phyloP scores from a whole-genome alignment of 2,888 invertebrate genomes.

The Thereva nobilitata region DNA sequence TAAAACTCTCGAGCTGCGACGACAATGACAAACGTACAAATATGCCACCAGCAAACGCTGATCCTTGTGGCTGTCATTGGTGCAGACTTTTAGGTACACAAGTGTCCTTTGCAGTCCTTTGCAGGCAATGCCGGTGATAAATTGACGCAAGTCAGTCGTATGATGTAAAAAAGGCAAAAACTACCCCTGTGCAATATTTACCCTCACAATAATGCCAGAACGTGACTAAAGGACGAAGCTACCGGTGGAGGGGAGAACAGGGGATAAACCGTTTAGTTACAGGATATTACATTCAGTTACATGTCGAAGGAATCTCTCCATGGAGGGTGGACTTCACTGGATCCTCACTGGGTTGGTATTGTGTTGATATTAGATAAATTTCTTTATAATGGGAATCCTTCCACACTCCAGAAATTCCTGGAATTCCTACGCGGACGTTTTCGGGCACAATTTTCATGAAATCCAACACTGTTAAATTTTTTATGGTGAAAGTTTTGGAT shows the following conservation, averaged over 20 bases:
- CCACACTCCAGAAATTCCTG: constrained; percentile 13
- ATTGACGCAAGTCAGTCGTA: constrained; percentile 27
- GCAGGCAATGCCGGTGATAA: constrained; percentile 17
- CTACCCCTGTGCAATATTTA: neutral
- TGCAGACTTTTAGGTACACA: neutral
- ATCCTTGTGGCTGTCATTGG: constrained; percentile 1
- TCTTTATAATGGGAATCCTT: constrained; percentile 4
- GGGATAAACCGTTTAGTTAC: constrained; percentile 58
- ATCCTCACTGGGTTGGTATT: neutral
- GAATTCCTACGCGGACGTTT: constrained; percentile 1
- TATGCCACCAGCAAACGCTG: constrained; percentile 36
- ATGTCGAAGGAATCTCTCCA: constrained; percentile 45
- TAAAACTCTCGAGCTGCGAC: neutral
- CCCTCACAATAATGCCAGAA: neutral
- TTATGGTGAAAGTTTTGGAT: too few species aligned
- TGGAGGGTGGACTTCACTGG: neutral
- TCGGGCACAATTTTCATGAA: too few species aligned
- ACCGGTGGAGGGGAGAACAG: constrained; percentile 9
- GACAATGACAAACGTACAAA: constrained; percentile 39
- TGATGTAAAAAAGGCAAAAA: constrained; percentile 32
- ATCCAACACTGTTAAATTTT: too few species aligned
- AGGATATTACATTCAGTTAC: constrained; percentile 58
- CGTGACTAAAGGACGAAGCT: constrained; percentile 6
- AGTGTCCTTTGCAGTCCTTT: constrained; percentile 23
- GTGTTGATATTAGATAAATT: constrained; percentile 28